These are phyloP conservation scores for Agrochola circellaris DNA, from an alignment of 2,888 invertebrate species.

Conservation along the genomic window DNA sequence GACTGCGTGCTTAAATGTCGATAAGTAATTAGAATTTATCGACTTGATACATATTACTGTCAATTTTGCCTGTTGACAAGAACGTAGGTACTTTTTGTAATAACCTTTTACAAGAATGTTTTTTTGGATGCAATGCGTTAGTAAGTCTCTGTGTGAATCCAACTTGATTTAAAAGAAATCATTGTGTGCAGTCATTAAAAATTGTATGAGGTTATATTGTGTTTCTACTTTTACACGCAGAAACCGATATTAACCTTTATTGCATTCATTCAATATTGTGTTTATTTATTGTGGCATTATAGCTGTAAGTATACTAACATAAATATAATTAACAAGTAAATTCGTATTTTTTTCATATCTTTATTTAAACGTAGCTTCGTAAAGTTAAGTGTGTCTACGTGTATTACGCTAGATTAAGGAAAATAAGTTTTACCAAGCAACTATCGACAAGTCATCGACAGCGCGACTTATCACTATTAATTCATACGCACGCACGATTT, in stretches of 20 bases:
- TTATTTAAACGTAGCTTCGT: no score
- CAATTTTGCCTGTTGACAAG: neutral
- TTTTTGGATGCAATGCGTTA: neutral
- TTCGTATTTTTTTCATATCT: no score
- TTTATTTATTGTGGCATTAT: neutral
- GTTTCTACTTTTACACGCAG: neutral
- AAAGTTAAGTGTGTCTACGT: neutral
- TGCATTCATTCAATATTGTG: neutral
- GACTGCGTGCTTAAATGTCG: constrained; percentile 62
- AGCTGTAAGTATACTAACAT: no score
- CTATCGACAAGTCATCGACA: constrained; percentile 61
- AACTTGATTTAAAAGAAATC: neutral
- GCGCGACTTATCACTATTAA: constrained; percentile 71
- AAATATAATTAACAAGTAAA: no score
- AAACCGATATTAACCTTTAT: neutral
- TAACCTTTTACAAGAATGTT: neutral
- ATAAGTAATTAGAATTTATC: constrained; percentile 62
- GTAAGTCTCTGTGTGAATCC: neutral
- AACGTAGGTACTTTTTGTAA: neutral
- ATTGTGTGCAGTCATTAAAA: neutral
- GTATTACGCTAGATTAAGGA: neutral
- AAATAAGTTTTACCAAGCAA: neutral
- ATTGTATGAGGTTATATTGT: accelerated
- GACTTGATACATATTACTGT: constrained; percentile 22
- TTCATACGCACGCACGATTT: constrained; percentile 86